Percentiles rank a stretch among this genome's conserved stretches.
These are phyloP conservation scores for Loxodonta africana DNA, from an alignment of 2,113 vertebrate genomes.

Conservation along the genomic window DNA sequence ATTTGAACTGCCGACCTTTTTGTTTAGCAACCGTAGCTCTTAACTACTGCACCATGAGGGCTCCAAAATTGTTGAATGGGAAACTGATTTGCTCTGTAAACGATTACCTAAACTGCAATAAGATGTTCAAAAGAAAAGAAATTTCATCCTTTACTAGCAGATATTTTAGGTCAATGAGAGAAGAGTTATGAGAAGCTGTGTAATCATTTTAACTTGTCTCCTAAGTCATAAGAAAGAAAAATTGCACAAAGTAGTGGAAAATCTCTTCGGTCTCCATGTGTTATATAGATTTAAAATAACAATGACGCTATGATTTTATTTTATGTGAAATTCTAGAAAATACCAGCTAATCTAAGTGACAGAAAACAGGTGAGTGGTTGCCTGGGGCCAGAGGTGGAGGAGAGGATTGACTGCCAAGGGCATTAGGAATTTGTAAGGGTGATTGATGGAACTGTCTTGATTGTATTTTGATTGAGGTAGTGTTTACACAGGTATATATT, in stretches of 20 bases:
- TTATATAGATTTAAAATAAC: slow-evolving; percentile 55
- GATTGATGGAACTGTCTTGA: neutral
- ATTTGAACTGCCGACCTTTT: too few relatives aligned
- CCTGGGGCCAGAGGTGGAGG: neutral
- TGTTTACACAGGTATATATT: slow-evolving; percentile 26
- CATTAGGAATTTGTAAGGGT: neutral
- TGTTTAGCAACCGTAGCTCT: too few relatives aligned
- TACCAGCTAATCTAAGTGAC: neutral
- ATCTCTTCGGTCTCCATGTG: neutral
- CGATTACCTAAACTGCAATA: too few relatives aligned
- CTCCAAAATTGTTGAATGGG: too few relatives aligned
- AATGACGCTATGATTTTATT: slow-evolving; percentile 9
- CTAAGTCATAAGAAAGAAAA: slow-evolving; percentile 46
- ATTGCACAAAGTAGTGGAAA: neutral
- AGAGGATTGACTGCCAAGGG: neutral
- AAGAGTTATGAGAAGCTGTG: slow-evolving; percentile 18
- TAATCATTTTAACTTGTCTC: slow-evolving; percentile 54
- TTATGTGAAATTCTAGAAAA: slow-evolving; percentile 60
- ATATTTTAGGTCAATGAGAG: slow-evolving; percentile 30
- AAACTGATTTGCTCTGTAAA: too few relatives aligned
- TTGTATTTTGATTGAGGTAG: slow-evolving; percentile 50
- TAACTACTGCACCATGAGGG: too few relatives aligned
- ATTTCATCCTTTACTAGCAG: slow-evolving; percentile 9
- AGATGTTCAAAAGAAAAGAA: too few relatives aligned
- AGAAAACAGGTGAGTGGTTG: slow-evolving; percentile 36